These are phyloP conservation scores for Pentalonia nigronervosa DNA, from an alignment of 1,140 invertebrate species.

Conservation along the genomic window DNA sequence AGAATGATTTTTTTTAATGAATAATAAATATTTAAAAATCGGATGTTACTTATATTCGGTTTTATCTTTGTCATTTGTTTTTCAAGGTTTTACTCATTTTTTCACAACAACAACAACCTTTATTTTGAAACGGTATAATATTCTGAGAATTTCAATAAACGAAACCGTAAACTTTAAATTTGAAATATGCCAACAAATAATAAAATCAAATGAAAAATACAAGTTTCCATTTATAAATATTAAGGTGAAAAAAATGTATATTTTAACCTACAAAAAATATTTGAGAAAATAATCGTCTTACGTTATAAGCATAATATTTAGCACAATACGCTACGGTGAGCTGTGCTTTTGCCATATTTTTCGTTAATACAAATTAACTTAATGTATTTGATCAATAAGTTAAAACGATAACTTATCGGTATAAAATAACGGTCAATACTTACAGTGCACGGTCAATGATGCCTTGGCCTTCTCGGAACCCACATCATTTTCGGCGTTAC, in stretches of 20 bases:
- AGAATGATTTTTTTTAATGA: neutral
- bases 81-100: neutral
- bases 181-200: neutral
- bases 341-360: neutral
- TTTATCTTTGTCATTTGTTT: neutral
- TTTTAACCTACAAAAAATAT: neutral
- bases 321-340: neutral
- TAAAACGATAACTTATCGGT: neutral
- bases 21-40: neutral
- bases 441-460: constrained; percentile 78
- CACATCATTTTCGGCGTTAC: constrained; percentile 80
- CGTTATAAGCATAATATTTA: neutral
- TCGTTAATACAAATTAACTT: neutral
- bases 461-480: constrained; percentile 78
- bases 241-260: neutral
- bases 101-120: neutral
- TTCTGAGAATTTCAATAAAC: neutral
- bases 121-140: neutral
- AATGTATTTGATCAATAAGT: neutral
- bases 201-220: neutral
- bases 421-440: constrained; percentile 63
- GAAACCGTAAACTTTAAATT: neutral
- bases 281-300: neutral
- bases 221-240: neutral
- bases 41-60: neutral